phyloP scores from a whole-genome alignment of 2,888 invertebrate species.

The Selenia dentaria region DNA sequence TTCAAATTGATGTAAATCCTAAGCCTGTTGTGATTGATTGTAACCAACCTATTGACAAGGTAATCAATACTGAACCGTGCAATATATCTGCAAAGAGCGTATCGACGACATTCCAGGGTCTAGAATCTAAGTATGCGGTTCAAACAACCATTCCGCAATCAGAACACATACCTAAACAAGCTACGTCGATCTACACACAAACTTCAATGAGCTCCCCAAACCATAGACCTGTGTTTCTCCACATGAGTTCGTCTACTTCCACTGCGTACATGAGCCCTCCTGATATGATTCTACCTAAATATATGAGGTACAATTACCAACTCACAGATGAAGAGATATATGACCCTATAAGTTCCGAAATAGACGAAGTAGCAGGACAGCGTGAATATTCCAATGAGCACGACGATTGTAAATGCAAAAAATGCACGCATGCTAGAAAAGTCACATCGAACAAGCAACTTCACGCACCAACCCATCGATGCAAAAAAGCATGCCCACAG shows the following conservation, averaged over 20 bases:
- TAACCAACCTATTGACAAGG: background rate
- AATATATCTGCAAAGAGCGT: constrained; percentile 47
- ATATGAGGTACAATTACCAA: constrained; percentile 46
- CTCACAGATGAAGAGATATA: constrained; percentile 44
- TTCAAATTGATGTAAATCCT: background rate
- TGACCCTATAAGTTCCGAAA: constrained; percentile 35
- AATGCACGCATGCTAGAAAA: constrained; percentile 39
- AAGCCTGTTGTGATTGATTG: background rate
- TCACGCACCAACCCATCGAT: constrained; percentile 18
- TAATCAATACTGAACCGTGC: constrained; percentile 17
- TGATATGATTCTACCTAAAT: constrained; percentile 67
- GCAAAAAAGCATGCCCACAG: constrained; percentile 28
- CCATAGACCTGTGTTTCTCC: constrained; percentile 59
- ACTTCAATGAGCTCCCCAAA: constrained; percentile 60
- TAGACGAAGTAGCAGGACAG: constrained; percentile 30
- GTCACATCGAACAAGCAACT: constrained; percentile 17
- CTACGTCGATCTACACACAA: constrained; percentile 69
- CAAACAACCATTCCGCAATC: constrained; percentile 37
- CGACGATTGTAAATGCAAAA: constrained; percentile 46
- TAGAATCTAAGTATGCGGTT: constrained; percentile 39
- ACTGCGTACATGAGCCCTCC: constrained; percentile 82
- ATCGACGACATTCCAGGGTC: constrained; percentile 43
- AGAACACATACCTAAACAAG: constrained; percentile 45
- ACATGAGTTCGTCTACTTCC: constrained; percentile 79
- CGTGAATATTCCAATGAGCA: constrained; percentile 36